Conservation (phyloP, 2,797 vertebrate species). For the Diplodus puntazzo region DNA sequence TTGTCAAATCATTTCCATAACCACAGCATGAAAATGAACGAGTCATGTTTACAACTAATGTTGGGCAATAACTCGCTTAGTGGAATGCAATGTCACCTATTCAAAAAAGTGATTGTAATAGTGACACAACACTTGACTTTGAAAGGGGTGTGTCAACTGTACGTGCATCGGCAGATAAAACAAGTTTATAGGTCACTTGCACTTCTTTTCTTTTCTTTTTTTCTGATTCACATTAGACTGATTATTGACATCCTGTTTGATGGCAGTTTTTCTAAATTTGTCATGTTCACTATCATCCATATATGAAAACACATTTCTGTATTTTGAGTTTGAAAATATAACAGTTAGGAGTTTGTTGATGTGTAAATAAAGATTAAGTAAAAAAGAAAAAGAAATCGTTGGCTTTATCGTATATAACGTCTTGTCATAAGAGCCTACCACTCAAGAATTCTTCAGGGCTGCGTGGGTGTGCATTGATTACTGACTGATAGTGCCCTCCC, state of each 20-base stretch:
- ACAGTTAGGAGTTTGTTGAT: no score
- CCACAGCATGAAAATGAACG: neutral
- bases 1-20: neutral
- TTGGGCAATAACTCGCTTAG: neutral
- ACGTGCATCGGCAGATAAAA: neutral
- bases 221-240: neutral
- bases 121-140: constrained; percentile 35
- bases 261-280: neutral
- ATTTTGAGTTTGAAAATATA: no score
- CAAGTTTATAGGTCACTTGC: neutral
- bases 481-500: neutral
- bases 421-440: no score
- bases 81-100: neutral
- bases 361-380: no score
- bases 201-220: neutral
- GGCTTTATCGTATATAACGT: no score
- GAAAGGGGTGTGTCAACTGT: neutral
- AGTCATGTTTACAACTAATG: neutral
- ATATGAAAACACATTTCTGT: neutral
- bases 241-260: neutral
- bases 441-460: no score
- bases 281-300: neutral
- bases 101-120: neutral
- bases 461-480: no score
- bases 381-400: no score